These are phyloP conservation scores for Rallus limicola DNA, from an alignment of 2,113 vertebrate genomes.

Conservation along the genomic window DNA sequence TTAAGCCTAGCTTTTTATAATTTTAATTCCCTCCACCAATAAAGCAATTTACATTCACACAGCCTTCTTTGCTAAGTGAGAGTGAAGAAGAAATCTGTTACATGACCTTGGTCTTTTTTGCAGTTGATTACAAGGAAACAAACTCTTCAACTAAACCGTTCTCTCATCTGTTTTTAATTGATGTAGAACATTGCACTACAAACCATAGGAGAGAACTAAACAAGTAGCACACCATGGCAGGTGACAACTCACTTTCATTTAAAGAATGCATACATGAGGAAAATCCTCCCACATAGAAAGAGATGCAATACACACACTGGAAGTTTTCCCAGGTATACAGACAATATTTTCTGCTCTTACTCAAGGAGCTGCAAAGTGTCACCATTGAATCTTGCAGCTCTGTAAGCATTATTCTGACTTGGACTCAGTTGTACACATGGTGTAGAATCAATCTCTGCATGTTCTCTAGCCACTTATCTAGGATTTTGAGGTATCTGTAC, in stretches of 20 bases:
- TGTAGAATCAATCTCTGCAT: not conserved
- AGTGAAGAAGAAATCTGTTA: conserved; percentile 71
- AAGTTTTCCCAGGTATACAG: not conserved
- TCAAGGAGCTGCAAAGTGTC: not conserved
- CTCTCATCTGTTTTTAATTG: conserved; percentile 73
- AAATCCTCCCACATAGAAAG: not conserved
- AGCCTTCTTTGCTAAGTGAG: conserved; percentile 64
- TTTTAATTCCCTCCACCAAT: conserved; percentile 82
- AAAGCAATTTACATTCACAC: conserved; percentile 79
- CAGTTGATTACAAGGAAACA: conserved; percentile 77
- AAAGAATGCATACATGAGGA: not conserved
- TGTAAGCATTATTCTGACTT: not conserved
- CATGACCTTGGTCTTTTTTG: conserved; percentile 76
- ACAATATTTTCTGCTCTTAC: not conserved
- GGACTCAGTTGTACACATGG: not conserved
- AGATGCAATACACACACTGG: not conserved
- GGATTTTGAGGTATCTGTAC: not conserved
- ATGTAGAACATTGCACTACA: conserved; percentile 52
- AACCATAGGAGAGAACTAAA: conserved; percentile 43
- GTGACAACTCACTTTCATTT: not conserved
- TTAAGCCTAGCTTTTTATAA: conserved; percentile 76
- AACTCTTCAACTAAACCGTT: conserved; percentile 66
- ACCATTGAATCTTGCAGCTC: not conserved
- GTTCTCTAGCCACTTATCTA: not conserved
- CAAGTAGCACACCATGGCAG: not conserved